Conservation (phyloP, 1,140 invertebrate genomes). For the Cyrtorhinus lividipennis region DNA sequence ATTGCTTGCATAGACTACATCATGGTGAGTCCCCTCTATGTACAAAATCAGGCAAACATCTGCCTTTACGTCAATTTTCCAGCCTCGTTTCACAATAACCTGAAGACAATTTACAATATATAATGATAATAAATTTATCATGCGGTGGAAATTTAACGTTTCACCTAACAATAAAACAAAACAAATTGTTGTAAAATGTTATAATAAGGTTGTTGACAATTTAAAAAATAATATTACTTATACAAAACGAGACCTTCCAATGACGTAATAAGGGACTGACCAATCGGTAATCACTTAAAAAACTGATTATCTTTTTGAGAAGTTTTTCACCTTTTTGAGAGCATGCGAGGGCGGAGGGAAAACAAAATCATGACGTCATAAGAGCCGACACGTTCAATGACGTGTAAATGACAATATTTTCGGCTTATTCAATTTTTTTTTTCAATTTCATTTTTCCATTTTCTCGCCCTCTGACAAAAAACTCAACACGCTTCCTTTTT, state of each 20-base stretch:
- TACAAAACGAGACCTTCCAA: neutral
- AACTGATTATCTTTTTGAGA: conserved; percentile 19
- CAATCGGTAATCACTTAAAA: conserved; percentile 16
- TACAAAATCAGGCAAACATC: conserved; percentile 1
- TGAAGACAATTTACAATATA: neutral
- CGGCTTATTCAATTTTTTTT: no score
- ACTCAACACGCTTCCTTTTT: no score
- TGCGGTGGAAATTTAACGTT: neutral
- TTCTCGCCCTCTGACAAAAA: no score
- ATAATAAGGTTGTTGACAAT: neutral
- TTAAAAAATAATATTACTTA: neutral
- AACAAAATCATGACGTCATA: no score
- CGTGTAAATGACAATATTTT: no score
- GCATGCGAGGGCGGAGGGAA: no score
- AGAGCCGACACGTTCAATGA: no score
- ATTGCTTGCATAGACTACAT: conserved; percentile 26
- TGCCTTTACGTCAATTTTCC: neutral
- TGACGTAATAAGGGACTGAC: neutral
- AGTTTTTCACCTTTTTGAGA: neutral
- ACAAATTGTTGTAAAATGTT: no score
- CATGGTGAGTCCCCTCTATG: neutral
- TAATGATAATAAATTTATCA: neutral
- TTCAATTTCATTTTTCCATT: no score
- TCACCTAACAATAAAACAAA: neutral
- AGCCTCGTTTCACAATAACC: neutral